phyloP scores from a whole-genome alignment of 37 sponge, comb jelly and placozoan genomes.

The Crambe crambe region DNA sequence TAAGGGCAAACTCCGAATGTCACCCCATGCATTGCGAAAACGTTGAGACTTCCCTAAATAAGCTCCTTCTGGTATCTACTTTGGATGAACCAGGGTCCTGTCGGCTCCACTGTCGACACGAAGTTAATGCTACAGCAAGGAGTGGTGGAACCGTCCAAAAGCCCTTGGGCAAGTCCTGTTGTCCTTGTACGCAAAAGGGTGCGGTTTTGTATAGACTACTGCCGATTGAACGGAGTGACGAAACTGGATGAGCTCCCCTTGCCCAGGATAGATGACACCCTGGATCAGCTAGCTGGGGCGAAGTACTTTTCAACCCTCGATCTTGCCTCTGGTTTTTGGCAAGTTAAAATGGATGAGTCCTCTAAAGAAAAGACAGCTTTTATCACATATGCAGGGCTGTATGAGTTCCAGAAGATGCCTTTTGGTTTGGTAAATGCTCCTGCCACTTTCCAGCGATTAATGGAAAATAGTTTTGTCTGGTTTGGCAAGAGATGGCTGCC shows the following conservation, averaged over 20 bases:
- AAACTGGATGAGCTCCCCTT: neutral
- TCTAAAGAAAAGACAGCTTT: constrained; percentile 31
- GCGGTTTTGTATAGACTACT: constrained; percentile 18
- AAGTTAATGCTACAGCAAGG: neutral
- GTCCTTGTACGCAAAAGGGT: constrained; percentile 8
- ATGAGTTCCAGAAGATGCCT: constrained; percentile 29
- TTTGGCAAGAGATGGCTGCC: neutral
- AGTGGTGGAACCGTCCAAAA: constrained; percentile 6
- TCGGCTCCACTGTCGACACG: too few relatives aligned
- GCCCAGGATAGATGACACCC: constrained; percentile 19
- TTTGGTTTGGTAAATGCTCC: constrained; percentile 22
- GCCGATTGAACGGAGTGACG: constrained; percentile 3
- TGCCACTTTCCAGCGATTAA: constrained; percentile 34
- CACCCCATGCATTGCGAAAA: too few relatives aligned
- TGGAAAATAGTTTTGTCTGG: constrained; percentile 29
- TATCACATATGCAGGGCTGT: constrained; percentile 6
- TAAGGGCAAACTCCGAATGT: too few relatives aligned
- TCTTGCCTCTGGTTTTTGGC: constrained; percentile 13
- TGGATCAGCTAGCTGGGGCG: neutral
- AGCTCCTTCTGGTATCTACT: too few relatives aligned
- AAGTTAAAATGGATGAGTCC: neutral
- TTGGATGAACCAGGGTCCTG: too few relatives aligned
- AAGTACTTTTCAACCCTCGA: constrained; percentile 16
- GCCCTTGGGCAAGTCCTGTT: constrained; percentile 21
- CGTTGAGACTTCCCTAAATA: too few relatives aligned